Percentiles rank a stretch among this genome's conserved stretches.
Conservation (phyloP, 2,113 vertebrate genomes). For the Actenoides hombroni region DNA sequence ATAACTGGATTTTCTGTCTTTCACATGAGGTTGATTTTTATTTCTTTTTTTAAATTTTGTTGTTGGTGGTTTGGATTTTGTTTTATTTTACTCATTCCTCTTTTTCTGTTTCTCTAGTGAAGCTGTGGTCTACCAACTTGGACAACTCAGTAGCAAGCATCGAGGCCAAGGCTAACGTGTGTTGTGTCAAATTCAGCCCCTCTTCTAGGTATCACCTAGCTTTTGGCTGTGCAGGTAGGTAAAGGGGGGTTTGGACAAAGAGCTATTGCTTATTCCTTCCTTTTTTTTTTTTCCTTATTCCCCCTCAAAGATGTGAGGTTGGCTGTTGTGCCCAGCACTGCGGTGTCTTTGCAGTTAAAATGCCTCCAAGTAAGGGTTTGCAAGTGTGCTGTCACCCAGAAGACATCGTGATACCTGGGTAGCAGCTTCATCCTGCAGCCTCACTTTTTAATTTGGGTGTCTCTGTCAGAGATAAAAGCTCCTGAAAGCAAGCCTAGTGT, state of each 20-base stretch:
- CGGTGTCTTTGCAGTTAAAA: background rate
- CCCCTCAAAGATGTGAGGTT: background rate
- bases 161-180: conserved; percentile 97
- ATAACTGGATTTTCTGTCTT: background rate
- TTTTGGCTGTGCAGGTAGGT: conserved; percentile 96
- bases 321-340: background rate
- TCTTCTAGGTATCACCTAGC: conserved; percentile 96
- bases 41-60: background rate
- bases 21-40: background rate
- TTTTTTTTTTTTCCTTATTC: background rate
- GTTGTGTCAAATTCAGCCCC: conserved; percentile 98
- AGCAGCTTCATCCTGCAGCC: background rate
- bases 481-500: background rate
- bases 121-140: conserved; percentile 97
- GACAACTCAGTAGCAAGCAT: conserved; percentile 99
- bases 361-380: background rate
- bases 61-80: too few species aligned
- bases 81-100: background rate
- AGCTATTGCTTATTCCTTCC: background rate
- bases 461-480: background rate
- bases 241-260: background rate
- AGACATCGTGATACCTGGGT: background rate
- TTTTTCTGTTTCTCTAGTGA: conserved; percentile 80
- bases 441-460: background rate
- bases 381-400: background rate